Percentiles rank a stretch among this genome's conserved stretches.
Evolutionary conservation across 1,140 invertebrate genomes (phyloP).

Genomic region (Spodoptera frugiperda): DNA sequence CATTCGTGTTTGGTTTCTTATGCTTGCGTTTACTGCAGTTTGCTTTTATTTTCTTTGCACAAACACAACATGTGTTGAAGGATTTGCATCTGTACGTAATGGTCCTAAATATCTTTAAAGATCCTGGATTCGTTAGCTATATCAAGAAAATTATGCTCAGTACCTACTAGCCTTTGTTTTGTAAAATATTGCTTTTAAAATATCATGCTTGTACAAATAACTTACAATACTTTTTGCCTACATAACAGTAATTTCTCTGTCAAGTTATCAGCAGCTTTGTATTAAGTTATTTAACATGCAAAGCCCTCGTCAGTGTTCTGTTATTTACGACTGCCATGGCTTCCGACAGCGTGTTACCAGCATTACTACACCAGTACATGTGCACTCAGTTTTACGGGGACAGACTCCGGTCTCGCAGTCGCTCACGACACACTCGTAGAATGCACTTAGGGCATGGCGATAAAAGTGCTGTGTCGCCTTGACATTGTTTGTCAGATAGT

Average conservation of each 20-base stretch:
- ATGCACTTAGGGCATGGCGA: conserved; percentile 13
- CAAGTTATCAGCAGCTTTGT: background rate
- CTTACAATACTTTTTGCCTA: no score
- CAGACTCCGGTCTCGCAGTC: conserved; percentile 14
- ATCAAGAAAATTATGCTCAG: no score
- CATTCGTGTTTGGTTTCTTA: no score
- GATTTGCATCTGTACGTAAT: background rate
- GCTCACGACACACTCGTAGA: background rate
- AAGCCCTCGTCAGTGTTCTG: background rate
- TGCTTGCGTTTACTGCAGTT: background rate
- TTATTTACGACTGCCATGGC: conserved; percentile 1
- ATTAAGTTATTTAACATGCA: conserved; percentile 11
- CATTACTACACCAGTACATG: background rate
- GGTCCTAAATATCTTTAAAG: background rate
- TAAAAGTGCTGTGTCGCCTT: conserved; percentile 36
- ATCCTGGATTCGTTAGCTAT: no score
- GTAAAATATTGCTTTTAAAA: no score
- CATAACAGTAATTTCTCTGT: no score
- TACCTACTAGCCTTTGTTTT: no score
- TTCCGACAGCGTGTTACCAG: background rate
- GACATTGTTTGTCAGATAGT: conserved; percentile 32
- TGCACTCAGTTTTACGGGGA: conserved; percentile 5
- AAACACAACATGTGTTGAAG: background rate
- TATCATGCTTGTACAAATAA: no score
- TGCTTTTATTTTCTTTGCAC: background rate